phyloP scores from a whole-genome alignment of 2,113 vertebrate species.

The Pygoscelis antarcticus region DNA sequence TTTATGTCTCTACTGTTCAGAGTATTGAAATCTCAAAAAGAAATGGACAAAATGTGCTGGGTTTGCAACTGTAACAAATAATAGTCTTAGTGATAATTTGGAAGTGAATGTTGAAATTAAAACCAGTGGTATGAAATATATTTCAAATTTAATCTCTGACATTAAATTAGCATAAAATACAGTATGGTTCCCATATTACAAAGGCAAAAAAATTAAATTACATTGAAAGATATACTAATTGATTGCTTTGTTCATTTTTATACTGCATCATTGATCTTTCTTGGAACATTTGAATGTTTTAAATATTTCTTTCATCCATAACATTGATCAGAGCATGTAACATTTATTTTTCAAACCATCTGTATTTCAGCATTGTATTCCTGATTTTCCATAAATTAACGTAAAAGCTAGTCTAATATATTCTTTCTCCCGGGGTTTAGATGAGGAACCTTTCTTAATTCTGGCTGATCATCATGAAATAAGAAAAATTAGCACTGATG shows the following conservation, averaged over 20 bases:
- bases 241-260: slow-evolving; percentile 70
- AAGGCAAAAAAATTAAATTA: slow-evolving; percentile 27
- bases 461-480: slow-evolving; percentile 98
- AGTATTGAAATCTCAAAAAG: not conserved
- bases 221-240: slow-evolving; percentile 60
- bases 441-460: slow-evolving; percentile 95
- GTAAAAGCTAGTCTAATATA: slow-evolving; percentile 57
- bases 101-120: not conserved
- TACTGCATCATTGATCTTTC: slow-evolving; percentile 67
- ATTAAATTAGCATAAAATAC: slow-evolving; percentile 17
- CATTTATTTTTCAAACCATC: slow-evolving; percentile 66
- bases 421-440: slow-evolving; percentile 78
- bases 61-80: not conserved
- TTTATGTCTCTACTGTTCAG: not conserved
- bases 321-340: slow-evolving; percentile 63
- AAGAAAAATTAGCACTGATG: slow-evolving; percentile 95
- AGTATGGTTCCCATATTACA: slow-evolving; percentile 2
- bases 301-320: slow-evolving; percentile 71
- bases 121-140: not conserved
- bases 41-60: not conserved
- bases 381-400: slow-evolving; percentile 68
- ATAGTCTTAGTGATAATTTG: not conserved
- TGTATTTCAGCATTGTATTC: slow-evolving; percentile 67
- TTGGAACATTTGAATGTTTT: slow-evolving; percentile 68
- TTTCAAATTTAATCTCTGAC: slow-evolving; percentile 19